Evolutionary conservation across 1,140 invertebrate genomes (phyloP), one percentile per base, ranked within the genome.

Genomic region (Parapsyche elsis): DNA sequence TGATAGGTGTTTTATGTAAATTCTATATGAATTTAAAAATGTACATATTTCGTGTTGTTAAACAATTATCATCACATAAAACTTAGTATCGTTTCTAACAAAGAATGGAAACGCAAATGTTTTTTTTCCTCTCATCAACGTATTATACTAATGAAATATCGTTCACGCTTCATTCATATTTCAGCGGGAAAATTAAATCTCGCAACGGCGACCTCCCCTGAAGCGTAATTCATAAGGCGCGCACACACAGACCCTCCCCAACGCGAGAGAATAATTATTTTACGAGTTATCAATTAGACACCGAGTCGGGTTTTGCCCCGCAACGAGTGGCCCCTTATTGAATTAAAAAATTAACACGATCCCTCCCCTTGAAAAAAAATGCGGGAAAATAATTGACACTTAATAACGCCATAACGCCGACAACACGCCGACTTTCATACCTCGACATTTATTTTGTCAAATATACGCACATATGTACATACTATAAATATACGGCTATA

Each of bases 311-410:
- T 64, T 59, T 23, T 49, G 12, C 71, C 71, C 16, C n/a, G 38
- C 38, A 75, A 24, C 44, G 16, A 53, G 75, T 30, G 78, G 5
- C 73, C 59, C 73, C 59, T 80, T 71, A 82, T 82, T 82, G 81
- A 82, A 82, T 82, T 82, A 82, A 82, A 82, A 82, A 82, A 82
- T 82, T 82, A 82, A 80, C 81, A 78, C 81, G 81, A 61, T 71
- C 64, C 74, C 57, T 78, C 59, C 81, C 71, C 78, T 78, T 23
- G 73, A 49, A 59, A 79, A n/a, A 82, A 78, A 77, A 24, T 38
- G 53, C 81, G 78, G 78, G 14, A 80, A 82, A 82, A 82, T 82
- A 82, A 82, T 82, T 82, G 81, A 82, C 78, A 82, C 81, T 82
- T 80, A 80, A 80, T 80, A 80, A 82, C 46, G 75, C 53, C 75